Evolutionary conservation across 1,140 invertebrate genomes (phyloP), one percentile per base, ranked within the genome.

Genomic region (Penaeus chinensis): DNA sequence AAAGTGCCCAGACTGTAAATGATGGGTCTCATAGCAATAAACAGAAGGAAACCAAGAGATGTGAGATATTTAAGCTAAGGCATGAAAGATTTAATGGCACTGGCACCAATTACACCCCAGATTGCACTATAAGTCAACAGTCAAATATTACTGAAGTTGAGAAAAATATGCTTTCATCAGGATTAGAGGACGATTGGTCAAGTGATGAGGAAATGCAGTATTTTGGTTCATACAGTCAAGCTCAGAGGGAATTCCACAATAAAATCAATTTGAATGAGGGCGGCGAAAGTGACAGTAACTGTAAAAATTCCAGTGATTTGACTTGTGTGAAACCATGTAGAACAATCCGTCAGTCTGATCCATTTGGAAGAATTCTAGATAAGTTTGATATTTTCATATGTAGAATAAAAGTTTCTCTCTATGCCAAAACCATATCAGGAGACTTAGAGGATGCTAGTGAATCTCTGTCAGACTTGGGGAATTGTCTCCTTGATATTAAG

Each of bases 351-450:
- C 19, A 74, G 71, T 19, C 27, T 10, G 24, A 13, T 69, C 20
- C 32, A 61, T 63, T 63, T 65, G 19, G 37, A 42, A 85, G 78
- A 22, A 24, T 78, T 8, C 10, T 32, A 20, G 63, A 83, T 20
- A 80, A 87, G 32, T 37, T 78, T 7, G 76, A 66, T 32, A 54
- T 65, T 24, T 83, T 87, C 19, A 24, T 32, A 20, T 18, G n/a
- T 11, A 87, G 81, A 60, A 61, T 87, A 62, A 82, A 87, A 66
- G 62, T 82, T 77, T 24, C 22, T 27, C 60, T 4, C 7, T 42
- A 63, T 19, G 42, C 74, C 20, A 54, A 85, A 4, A 32, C 32
- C 42, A 37, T 63, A 42, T 27, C 42, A 63, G 54, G 20, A 42
- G 20, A 24, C 19, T 37, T 60, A 60, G 65, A 18, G 11, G 54